Base-by-base conservation (phyloP, 1,140 invertebrate species). In the Anastrepha obliqua region DNA sequence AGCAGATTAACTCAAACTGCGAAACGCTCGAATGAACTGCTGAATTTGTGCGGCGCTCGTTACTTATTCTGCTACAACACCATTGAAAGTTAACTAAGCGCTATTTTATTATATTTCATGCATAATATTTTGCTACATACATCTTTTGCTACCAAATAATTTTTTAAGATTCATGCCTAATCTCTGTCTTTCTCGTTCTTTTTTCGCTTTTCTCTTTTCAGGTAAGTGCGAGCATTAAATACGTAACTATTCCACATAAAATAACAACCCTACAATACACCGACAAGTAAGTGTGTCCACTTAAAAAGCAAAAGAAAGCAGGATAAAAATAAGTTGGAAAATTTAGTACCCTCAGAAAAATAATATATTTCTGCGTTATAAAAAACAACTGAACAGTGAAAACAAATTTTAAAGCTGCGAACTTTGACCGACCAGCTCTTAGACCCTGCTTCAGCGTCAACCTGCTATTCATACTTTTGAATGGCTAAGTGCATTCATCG, bases 211-310 rank as follows among this genome's bases (percentile, higher is more conserved):
- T 81, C 42, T 44, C 20, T 13, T 81, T 81, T 55, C 74, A 81
- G 74, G 74, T 81, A 81, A 81, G 74, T 81, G 74, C 29, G 39
- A 67, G 7, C 47, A 29, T 62, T 17, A n/a, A 17, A 62, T 17
- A n/a, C n/a, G n/a, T n/a, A 81, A n/a, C n/a, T 29, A 55, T 9
- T 55, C 8, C 51, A 29, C 74, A 2, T 13, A n/a, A 74, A 67
- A 29, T 67, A 74, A 74, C 39, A 51, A 74, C 70, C 47, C 13
- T 39, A 42, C 70, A 11, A 0, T 11, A 29, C 65, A 29, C 17
- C 17, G 42, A 13, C 1, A 17, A 55, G 39, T 55, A 55, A 81
- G 44, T 81, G 74, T 55, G 47, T 81, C 51, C 11, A 81, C 55
- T 55, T 55, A 55, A 17, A 74, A 47, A 17, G 42, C 15, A 74